A percentile compares a stretch with the other conserved stretches of the same genome.
These are phyloP conservation scores for Amyelois transitella DNA, from an alignment of 1,140 invertebrate species.

Conservation along the genomic window DNA sequence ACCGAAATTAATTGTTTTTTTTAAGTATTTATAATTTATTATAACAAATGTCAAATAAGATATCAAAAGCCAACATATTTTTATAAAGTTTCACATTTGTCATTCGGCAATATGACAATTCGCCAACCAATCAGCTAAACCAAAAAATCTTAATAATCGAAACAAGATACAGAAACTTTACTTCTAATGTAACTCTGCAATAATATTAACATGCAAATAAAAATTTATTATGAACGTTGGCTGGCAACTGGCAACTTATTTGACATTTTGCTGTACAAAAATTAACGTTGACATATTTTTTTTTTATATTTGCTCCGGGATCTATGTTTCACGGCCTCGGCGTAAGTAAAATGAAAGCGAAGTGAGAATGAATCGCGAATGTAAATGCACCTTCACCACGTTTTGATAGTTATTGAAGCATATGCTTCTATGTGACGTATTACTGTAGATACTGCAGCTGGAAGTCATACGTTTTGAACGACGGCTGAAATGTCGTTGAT, in stretches of 20 bases:
- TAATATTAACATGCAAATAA: too few species aligned
- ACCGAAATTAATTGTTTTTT: too few species aligned
- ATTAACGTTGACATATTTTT: too few species aligned
- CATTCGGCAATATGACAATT: too few species aligned
- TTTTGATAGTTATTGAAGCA: conserved; percentile 15
- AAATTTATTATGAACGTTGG: too few species aligned
- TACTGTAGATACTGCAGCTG: conserved; percentile 6
- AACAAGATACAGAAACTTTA: too few species aligned
- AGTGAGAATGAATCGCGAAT: conserved; percentile 11
- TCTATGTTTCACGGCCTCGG: neutral
- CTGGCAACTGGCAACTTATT: neutral
- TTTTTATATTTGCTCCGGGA: neutral
- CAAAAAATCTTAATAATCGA: too few species aligned
- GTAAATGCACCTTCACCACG: conserved; percentile 54
- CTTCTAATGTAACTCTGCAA: too few species aligned
- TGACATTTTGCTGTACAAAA: too few species aligned
- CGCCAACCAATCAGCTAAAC: neutral
- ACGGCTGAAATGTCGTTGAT: too few species aligned
- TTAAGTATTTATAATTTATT: too few species aligned
- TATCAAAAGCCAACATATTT: neutral
- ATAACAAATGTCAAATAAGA: neutral
- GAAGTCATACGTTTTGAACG: neutral
- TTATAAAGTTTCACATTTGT: too few species aligned
- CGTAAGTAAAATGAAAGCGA: neutral
- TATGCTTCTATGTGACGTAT: conserved; percentile 10